Evolutionary conservation across 2,113 vertebrate species (phyloP).

Genomic region (Scopus umbretta): DNA sequence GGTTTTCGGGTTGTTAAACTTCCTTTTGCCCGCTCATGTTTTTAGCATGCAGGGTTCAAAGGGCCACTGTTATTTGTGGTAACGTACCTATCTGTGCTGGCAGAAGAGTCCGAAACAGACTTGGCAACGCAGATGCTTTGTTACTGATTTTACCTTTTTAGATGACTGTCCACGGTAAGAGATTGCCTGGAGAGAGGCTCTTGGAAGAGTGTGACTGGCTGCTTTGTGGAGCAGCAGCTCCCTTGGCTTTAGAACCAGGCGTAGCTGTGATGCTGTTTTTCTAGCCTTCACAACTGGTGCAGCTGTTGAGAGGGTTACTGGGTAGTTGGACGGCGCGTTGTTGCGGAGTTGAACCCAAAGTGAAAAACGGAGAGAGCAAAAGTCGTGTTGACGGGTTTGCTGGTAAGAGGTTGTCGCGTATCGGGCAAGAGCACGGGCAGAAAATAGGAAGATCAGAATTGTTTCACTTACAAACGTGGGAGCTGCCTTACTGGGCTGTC

Average conservation of each 20-base stretch:
- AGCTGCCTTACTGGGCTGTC: background rate
- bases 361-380: background rate
- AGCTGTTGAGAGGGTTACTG: accelerated
- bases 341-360: background rate
- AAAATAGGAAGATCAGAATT: background rate
- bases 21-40: background rate
- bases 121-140: background rate
- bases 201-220: too few species aligned
- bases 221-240: background rate
- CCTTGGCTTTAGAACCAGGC: accelerated
- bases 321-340: accelerated
- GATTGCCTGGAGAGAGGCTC: background rate
- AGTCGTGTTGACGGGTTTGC: accelerated
- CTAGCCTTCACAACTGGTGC: accelerated
- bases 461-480: accelerated
- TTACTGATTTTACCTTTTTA: background rate
- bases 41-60: background rate
- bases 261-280: background rate
- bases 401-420: background rate
- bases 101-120: background rate
- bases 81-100: background rate
- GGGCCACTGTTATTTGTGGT: background rate
- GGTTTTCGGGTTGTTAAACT: background rate
- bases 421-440: background rate
- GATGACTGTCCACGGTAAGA: background rate